These are phyloP conservation scores for Nyctereutes procyonoides DNA, from an alignment of 2,113 vertebrate genomes.

Conservation along the genomic window DNA sequence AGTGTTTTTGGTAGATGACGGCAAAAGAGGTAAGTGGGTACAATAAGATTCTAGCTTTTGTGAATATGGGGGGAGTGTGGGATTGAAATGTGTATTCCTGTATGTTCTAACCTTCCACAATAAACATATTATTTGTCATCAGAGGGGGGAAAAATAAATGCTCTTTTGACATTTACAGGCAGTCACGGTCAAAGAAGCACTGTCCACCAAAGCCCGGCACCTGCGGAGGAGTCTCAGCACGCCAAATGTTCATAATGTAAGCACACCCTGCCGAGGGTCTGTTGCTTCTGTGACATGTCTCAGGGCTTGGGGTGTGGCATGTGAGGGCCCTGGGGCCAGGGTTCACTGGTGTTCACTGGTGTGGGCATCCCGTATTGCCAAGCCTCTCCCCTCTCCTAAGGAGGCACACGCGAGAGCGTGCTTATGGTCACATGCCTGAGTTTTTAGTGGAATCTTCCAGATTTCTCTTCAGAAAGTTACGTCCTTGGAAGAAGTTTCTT, in stretches of 20 bases:
- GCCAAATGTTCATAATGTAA: constrained; percentile 95
- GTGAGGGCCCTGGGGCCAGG: neutral
- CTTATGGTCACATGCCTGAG: rapidly evolving
- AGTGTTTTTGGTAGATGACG: neutral
- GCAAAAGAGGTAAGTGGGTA: neutral
- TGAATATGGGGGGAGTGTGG: neutral
- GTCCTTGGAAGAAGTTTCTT: neutral
- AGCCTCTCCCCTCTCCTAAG: rapidly evolving
- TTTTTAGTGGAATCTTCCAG: neutral
- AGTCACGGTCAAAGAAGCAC: constrained; percentile 95
- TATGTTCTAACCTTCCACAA: neutral
- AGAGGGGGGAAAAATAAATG: neutral
- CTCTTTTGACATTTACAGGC: constrained; percentile 86
- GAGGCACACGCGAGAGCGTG: rapidly evolving
- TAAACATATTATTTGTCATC: neutral
- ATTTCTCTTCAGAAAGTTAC: neutral
- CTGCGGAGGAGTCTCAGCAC: constrained; percentile 97
- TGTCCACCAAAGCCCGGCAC: constrained; percentile 93
- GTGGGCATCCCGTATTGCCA: neutral
- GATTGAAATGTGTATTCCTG: neutral
- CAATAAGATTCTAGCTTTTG: neutral
- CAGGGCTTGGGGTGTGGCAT: rapidly evolving
- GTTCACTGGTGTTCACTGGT: rapidly evolving
- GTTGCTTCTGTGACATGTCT: rapidly evolving
- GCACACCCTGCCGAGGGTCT: neutral